These are phyloP conservation scores for Bambusicola thoracicus DNA, from an alignment of 2,113 vertebrate genomes.

Conservation along the genomic window DNA sequence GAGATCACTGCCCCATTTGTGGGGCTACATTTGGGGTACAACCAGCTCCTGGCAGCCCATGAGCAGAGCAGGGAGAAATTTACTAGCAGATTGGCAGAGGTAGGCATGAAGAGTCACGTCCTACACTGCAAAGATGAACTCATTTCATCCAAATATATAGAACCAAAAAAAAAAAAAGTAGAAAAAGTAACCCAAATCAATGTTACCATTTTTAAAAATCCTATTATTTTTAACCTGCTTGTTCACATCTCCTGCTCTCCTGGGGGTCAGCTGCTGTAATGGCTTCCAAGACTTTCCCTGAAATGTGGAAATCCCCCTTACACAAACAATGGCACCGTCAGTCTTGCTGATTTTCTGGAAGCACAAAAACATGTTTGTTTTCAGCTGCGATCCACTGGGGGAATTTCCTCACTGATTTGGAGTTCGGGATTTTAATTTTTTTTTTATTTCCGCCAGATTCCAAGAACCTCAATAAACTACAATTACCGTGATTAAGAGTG, in stretches of 20 bases:
- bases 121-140: neutral
- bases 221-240: neutral
- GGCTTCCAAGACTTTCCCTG: conserved; percentile 60
- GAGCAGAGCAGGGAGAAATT: neutral
- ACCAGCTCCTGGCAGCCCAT: neutral
- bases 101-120: neutral
- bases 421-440: neutral
- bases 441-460: conserved; percentile 58
- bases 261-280: neutral
- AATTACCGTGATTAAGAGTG: conserved; percentile 50
- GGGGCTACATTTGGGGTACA: neutral
- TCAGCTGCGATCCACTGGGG: conserved; percentile 70
- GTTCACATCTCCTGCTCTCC: conserved; percentile 10
- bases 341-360: conserved; percentile 69
- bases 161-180: neutral
- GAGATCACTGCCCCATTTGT: neutral
- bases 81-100: neutral
- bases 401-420: conserved; percentile 75
- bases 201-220: neutral
- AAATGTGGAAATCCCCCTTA: conserved; percentile 80
- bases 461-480: conserved; percentile 63
- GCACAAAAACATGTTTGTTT: conserved; percentile 81
- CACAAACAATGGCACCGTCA: conserved; percentile 63
- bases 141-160: neutral
- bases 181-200: neutral